Percentiles rank a stretch among this genome's conserved stretches.
These are phyloP conservation scores for Turdus rufiventris DNA, from an alignment of 2,113 vertebrate genomes.

Conservation along the genomic window DNA sequence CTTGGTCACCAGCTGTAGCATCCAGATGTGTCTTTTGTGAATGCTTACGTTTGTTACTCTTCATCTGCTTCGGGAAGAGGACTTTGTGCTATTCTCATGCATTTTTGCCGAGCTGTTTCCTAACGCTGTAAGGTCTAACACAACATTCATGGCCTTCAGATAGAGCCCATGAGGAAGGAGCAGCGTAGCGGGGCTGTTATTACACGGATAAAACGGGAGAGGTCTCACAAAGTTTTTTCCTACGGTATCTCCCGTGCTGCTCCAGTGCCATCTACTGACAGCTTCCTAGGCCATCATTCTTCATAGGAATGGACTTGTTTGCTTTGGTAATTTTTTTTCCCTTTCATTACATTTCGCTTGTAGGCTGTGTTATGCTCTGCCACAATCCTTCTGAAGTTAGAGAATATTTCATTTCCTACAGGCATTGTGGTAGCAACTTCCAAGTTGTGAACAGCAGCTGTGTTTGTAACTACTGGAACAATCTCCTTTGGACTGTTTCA, in stretches of 20 bases:
- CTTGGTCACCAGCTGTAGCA: not conserved
- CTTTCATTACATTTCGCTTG: not conserved
- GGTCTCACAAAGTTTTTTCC: not conserved
- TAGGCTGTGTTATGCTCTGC: not conserved
- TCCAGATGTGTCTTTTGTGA: not conserved
- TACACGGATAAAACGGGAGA: not conserved
- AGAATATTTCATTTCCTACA: not conserved
- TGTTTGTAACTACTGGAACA: not conserved
- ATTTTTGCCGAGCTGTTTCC: not conserved
- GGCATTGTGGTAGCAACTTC: not conserved
- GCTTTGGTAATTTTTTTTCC: not conserved
- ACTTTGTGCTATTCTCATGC: not conserved
- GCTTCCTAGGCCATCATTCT: not conserved
- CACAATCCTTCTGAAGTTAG: not conserved
- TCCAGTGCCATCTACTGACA: constrained; percentile 32
- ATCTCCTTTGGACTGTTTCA: not conserved
- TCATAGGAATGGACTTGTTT: not conserved
- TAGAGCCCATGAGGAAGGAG: not conserved
- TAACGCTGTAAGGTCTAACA: not conserved
- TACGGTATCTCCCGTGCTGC: not conserved
- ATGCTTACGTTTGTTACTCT: not conserved
- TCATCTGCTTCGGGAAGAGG: not conserved
- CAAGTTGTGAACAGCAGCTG: not conserved
- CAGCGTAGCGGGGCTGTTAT: not conserved
- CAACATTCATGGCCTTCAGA: not conserved